Conservation (phyloP, 2,113 vertebrate species). For the Mola mola region DNA sequence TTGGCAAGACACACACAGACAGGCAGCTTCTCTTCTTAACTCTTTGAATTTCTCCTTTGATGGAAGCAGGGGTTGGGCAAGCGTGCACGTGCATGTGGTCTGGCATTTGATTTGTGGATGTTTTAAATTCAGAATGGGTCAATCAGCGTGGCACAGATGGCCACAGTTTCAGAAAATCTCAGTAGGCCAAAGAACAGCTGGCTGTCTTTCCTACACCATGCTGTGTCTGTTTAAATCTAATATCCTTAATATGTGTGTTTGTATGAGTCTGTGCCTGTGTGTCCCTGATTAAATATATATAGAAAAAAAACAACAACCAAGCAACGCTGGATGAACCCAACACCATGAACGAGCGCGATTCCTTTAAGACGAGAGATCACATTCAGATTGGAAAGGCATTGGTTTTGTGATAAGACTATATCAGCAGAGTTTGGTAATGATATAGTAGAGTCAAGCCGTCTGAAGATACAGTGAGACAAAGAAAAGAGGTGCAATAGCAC, state of each 20-base stretch:
- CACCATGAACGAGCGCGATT: too few species aligned
- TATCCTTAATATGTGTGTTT: constrained; percentile 59
- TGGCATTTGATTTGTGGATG: constrained; percentile 61
- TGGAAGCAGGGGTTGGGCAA: constrained; percentile 47
- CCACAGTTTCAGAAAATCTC: constrained; percentile 68
- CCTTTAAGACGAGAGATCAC: constrained; percentile 16
- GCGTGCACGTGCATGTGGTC: constrained; percentile 52
- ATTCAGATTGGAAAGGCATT: constrained; percentile 32
- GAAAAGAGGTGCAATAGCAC: constrained; percentile 42
- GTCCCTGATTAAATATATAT: constrained; percentile 24
- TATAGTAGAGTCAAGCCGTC: constrained; percentile 25
- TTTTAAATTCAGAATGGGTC: constrained; percentile 69
- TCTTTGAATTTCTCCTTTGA: constrained; percentile 70
- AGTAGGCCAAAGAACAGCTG: constrained; percentile 73
- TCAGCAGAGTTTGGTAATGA: constrained; percentile 43
- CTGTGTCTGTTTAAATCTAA: constrained; percentile 68
- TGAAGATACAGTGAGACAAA: constrained; percentile 52
- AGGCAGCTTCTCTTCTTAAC: constrained; percentile 49
- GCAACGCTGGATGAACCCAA: too few species aligned
- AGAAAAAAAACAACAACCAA: not conserved
- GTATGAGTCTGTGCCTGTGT: constrained; percentile 30
- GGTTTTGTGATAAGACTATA: constrained; percentile 34
- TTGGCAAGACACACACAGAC: constrained; percentile 64
- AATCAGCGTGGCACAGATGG: constrained; percentile 69
- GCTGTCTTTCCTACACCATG: constrained; percentile 61